Evolutionary conservation across 2,797 vertebrate genomes (phyloP).

Genomic region (Molossus alvarezi): DNA sequence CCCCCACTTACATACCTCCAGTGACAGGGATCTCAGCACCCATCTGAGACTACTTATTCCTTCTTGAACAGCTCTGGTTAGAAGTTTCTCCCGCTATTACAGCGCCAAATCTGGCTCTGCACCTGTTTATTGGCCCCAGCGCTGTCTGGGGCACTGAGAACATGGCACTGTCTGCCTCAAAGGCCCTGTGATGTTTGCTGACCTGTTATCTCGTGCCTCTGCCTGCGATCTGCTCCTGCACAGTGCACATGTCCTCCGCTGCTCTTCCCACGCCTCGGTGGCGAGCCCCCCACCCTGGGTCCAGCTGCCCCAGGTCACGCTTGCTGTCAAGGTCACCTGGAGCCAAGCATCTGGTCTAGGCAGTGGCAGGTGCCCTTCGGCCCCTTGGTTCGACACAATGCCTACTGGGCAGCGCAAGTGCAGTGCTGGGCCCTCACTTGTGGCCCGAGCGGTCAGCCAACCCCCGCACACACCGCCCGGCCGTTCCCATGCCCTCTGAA

Average conservation of each 20-base stretch:
- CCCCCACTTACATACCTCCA: neutral
- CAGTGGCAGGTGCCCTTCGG: neutral
- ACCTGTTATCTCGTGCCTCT: neutral
- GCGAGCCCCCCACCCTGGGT: neutral
- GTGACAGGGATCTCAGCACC: neutral
- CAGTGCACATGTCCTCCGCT: accelerated
- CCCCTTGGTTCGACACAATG: accelerated
- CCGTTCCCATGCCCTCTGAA: neutral
- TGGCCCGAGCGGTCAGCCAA: neutral
- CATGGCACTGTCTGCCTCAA: neutral
- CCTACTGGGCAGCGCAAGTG: accelerated
- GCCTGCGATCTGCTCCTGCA: neutral
- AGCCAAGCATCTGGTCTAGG: neutral
- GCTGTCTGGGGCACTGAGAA: neutral
- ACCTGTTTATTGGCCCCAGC: neutral
- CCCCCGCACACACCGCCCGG: neutral
- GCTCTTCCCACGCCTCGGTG: neutral
- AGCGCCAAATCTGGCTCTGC: neutral
- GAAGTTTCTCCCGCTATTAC: neutral
- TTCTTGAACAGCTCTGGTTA: neutral
- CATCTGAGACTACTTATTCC: neutral
- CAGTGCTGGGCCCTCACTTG: neutral
- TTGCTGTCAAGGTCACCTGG: neutral
- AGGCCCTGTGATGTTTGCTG: neutral
- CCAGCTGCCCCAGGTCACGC: neutral